Evolutionary conservation across 2,797 vertebrate species (phyloP), one percentile per base, ranked within the genome.

Genomic region (Myiotriccus ornatus): DNA sequence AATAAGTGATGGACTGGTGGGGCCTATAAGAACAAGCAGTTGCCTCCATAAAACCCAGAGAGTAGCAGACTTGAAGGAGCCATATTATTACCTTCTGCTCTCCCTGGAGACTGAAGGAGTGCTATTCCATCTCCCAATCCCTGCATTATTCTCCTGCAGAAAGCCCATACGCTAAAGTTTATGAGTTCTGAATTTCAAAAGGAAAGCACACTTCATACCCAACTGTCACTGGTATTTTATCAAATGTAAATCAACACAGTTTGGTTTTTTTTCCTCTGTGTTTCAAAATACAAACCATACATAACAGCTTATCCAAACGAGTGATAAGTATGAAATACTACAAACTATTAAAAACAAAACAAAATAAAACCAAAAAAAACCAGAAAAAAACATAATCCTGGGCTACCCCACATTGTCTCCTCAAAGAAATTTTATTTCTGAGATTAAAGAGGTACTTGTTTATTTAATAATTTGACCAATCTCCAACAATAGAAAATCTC

Each of bases 151-250:
- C 47, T 32, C 76, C 80, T 65, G 57, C 87, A 94, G 56, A 94
- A 75, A 96, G 57, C 80, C 64, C 7, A 20, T 10, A 35, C 0
- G 0, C 57, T 81, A 0, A 70, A 64, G 57, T 91, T 94, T 84
- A 93, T 57, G 77, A 94, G 87, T 79, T 39, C 87, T 85, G 76
- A 78, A 81, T 93, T 94, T 84, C 90, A 86, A 71, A 91, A 91
- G 59, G 55, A 84, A 90, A 94, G 83, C 77, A 69, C 11, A 6
- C 28, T 67, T 91, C 59, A 69, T 22, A 50, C 32, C 12, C 22
- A 43, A 7, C 77, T 76, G 81, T 90, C 90, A 83, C 52, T 46
- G 86, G 12, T 55, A 50, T 84, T 89, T 71, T 34, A 78, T 53
- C 77, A 92, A 70, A 79, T 39, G 63, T 90, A 96, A 93, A 94